Evolutionary conservation across 2,113 vertebrate species (phyloP).

Genomic region (Muntiacus reevesi): DNA sequence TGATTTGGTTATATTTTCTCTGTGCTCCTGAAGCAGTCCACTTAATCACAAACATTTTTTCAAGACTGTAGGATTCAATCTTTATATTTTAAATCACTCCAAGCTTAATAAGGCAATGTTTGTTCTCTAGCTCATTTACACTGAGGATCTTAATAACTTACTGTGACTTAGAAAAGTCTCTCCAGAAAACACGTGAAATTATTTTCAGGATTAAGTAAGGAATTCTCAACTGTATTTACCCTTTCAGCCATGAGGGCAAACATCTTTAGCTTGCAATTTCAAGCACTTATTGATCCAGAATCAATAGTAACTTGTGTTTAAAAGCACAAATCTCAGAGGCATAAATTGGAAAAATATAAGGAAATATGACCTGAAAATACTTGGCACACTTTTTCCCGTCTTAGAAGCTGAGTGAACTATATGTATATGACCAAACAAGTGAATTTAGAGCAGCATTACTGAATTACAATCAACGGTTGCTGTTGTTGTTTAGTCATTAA

Average conservation of each 20-base stretch:
- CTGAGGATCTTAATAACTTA: neutral
- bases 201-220: neutral
- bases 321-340: neutral
- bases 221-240: neutral
- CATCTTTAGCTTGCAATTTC: neutral
- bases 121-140: constrained; percentile 14
- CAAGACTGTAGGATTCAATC: neutral
- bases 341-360: constrained; percentile 1
- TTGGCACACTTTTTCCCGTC: neutral
- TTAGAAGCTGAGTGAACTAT: neutral
- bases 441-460: neutral
- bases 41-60: constrained; percentile 24
- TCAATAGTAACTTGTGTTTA: neutral
- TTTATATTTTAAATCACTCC: neutral
- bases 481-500: neutral
- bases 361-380: neutral
- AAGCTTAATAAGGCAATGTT: constrained; percentile 40
- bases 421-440: neutral
- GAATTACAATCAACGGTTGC: neutral
- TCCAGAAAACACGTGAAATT: neutral
- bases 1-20: constrained; percentile 1
- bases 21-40: neutral
- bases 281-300: neutral
- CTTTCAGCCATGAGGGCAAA: neutral
- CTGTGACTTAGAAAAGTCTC: neutral